Evolutionary conservation across 1,140 invertebrate species (phyloP), one percentile per base, ranked within the genome.

Genomic region (Temnothorax longispinosus): DNA sequence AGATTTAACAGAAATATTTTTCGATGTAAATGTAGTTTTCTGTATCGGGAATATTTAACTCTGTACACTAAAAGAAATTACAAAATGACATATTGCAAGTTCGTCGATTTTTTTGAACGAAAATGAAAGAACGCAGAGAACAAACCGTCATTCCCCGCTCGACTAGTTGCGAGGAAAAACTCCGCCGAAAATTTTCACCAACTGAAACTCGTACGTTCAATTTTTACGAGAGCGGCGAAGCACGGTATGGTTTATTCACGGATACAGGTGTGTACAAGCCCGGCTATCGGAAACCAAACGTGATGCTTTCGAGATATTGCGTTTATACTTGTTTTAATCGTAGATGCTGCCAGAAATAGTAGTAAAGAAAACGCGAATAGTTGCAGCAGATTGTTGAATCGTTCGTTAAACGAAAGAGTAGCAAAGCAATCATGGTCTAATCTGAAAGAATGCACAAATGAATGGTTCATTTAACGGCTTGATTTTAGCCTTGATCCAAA

Each of bases 311-410:
- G 41, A 65, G 47, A 62, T 60, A 47, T 50, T 87, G 86, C 74
- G 47, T 69, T 89, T 84, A 58, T 75, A 88, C 56, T 75, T 78
- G 86, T 80, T 90, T 88, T 86, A 90, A 90, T 90, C 65, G 64
- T 27, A 41, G 11, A 72, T 32, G 2, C 38, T 10, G 44, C n/a
- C 6, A 27, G 65, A 52, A 11, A 76, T 77, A 35, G 10, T 77
- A 35, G 6, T 15, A 18, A 44, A n/a, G 35, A 82, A 60, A 1
- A 32, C n/a, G 13, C 44, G n/a, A 75, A 74, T 15, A 38, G 21
- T 84, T 35, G 35, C 21, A n/a, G n/a, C 62, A 88, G 69, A 85
- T 54, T 62, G 52, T 69, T 78, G 54, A 86, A 62, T 47, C 18
- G 44, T 58, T 52, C 21, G 32, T 38, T 54, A 77, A 78, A 85